phyloP scores from a whole-genome alignment of 2,113 vertebrate species.

The Coryphaenoides rupestris region DNA sequence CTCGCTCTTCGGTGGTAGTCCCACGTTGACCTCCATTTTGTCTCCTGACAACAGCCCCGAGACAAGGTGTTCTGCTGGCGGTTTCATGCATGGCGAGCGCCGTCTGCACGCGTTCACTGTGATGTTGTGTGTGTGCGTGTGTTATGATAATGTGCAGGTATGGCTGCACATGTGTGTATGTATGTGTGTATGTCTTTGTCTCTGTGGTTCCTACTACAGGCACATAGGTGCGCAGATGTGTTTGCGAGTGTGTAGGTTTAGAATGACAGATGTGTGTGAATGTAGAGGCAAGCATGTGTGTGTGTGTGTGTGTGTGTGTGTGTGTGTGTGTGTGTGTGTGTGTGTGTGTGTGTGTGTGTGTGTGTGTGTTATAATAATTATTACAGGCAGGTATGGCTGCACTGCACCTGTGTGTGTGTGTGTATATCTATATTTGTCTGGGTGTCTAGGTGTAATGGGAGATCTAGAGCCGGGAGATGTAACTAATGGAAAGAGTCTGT shows the following conservation, averaged over 20 bases:
- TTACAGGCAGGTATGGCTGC: too few species aligned
- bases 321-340: slow-evolving; percentile 5
- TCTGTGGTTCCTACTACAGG: slow-evolving; percentile 2
- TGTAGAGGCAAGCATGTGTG: not conserved
- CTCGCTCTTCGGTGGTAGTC: slow-evolving; percentile 12
- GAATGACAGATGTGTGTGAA: too few species aligned
- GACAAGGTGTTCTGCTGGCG: slow-evolving; percentile 36
- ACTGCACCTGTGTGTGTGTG: too few species aligned
- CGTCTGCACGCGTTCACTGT: slow-evolving; percentile 3
- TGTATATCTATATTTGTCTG: too few species aligned
- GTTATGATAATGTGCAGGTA: not conserved
- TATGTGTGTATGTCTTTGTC: slow-evolving; percentile 21
- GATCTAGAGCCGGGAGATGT: too few species aligned
- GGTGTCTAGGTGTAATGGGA: too few species aligned
- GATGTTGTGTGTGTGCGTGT: not conserved
- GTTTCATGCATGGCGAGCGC: slow-evolving; percentile 33
- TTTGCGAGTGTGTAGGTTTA: slow-evolving; percentile 1
- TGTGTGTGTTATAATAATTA: slow-evolving; percentile 21
- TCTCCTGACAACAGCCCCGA: slow-evolving; percentile 9
- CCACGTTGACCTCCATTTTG: slow-evolving; percentile 28
- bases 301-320: slow-evolving; percentile 3
- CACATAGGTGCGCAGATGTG: not conserved
- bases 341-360: slow-evolving; percentile 7
- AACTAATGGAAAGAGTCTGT: too few species aligned
- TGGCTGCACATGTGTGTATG: not conserved